These are phyloP conservation scores for Papilio glaucus DNA, from an alignment of 1,140 invertebrate genomes.

Conservation along the genomic window DNA sequence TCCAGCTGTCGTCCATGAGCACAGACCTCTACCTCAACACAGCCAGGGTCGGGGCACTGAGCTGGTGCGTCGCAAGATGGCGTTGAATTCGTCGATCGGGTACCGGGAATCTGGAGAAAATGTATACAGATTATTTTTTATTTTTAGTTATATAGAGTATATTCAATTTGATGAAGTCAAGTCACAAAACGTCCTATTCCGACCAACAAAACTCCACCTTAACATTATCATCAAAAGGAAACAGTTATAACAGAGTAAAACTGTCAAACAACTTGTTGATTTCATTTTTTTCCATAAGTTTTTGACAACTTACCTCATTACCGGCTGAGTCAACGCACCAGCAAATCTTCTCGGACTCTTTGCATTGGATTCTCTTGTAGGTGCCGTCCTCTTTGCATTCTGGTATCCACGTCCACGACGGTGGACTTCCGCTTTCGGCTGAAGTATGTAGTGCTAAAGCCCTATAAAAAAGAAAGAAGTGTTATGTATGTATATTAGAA, in stretches of 20 bases:
- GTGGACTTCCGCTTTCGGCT: constrained; percentile 89
- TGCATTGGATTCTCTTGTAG: constrained; percentile 92
- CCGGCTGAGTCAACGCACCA: constrained; percentile 96
- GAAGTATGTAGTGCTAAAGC: constrained; percentile 87
- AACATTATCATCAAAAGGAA: no score
- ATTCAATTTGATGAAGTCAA: no score
- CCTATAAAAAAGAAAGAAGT: no score
- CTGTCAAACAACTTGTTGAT: no score
- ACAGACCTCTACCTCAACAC: constrained; percentile 84
- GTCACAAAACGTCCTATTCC: no score
- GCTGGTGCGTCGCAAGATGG: constrained; percentile 79
- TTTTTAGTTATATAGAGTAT: neutral
- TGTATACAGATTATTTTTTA: neutral
- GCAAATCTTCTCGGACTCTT: constrained; percentile 89
- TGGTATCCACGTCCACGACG: constrained; percentile 89
- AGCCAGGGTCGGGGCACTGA: constrained; percentile 86
- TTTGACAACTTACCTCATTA: constrained; percentile 86
- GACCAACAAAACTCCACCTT: no score
- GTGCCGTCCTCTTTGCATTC: constrained; percentile 90
- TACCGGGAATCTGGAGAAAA: constrained; percentile 61
- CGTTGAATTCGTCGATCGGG: constrained; percentile 61
- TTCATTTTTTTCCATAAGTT: neutral
- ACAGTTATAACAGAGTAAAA: no score
- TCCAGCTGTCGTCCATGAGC: constrained; percentile 88
- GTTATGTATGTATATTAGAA: no score